Evolutionary conservation across 2,888 invertebrate genomes (phyloP).

Genomic region (Ormia ochracea): DNA sequence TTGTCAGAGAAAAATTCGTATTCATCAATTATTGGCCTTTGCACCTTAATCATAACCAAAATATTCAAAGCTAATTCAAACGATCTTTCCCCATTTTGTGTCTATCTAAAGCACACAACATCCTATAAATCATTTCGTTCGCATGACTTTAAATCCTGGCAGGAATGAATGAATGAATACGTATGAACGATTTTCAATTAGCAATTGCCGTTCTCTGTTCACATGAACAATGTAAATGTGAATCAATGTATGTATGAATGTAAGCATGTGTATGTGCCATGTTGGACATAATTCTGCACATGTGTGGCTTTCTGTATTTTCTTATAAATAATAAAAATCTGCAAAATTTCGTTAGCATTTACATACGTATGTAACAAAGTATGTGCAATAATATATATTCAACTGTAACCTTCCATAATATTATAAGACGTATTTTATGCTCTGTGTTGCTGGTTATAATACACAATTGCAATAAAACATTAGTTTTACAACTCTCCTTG

Average conservation of each 20-base stretch:
- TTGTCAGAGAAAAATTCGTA: too few species aligned
- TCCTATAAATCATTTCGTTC: too few species aligned
- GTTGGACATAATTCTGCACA: neutral
- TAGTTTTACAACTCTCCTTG: slow-evolving; percentile 57
- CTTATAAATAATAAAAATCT: slow-evolving; percentile 22
- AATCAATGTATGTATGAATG: neutral
- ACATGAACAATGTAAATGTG: too few species aligned
- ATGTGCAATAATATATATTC: neutral
- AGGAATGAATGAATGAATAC: too few species aligned
- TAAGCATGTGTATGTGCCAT: neutral
- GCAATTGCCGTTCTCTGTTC: too few species aligned
- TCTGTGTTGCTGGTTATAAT: slow-evolving; percentile 50
- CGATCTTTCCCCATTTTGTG: too few species aligned
- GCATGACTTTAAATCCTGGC: too few species aligned
- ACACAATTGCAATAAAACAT: slow-evolving; percentile 62
- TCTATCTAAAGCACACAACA: too few species aligned
- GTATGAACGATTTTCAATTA: too few species aligned
- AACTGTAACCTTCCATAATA: slow-evolving; percentile 45
- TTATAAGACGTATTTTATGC: slow-evolving; percentile 41
- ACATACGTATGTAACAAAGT: neutral
- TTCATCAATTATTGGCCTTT: too few species aligned
- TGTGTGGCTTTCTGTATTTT: neutral
- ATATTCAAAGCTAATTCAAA: too few species aligned
- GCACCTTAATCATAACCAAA: too few species aligned
- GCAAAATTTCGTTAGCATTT: slow-evolving; percentile 4